Percentiles rank a stretch among this genome's conserved stretches.
Conservation (phyloP, 2,797 vertebrate genomes). For the Pangasius sanitwongsei region DNA sequence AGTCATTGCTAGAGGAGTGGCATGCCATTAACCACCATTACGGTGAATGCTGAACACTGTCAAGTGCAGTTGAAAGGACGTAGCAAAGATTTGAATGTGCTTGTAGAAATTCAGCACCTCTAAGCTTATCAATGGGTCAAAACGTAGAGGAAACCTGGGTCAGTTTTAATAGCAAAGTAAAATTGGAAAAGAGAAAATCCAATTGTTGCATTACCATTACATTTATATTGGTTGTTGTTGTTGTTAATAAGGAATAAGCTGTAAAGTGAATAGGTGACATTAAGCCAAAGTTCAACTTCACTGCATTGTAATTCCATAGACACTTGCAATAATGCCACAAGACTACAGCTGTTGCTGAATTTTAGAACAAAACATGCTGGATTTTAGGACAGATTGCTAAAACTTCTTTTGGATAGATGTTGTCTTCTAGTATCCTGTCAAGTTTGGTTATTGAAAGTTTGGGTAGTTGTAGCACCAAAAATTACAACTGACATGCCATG, state of each 20-base stretch:
- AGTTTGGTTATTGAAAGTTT: not conserved
- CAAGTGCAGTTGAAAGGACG: slow-evolving; percentile 38
- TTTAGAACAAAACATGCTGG: slow-evolving; percentile 15
- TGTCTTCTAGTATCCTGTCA: not conserved
- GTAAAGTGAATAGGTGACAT: slow-evolving; percentile 1
- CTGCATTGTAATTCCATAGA: slow-evolving; percentile 22
- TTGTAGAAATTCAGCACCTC: slow-evolving; percentile 26
- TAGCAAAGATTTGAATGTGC: slow-evolving; percentile 34
- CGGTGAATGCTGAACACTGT: slow-evolving; percentile 16
- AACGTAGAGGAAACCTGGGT: not conserved
- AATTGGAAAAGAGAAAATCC: not conserved
- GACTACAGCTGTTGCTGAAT: slow-evolving; percentile 2
- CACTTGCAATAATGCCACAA: slow-evolving; percentile 38
- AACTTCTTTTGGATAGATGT: not conserved
- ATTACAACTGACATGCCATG: slow-evolving; percentile 3
- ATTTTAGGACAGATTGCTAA: slow-evolving; percentile 6
- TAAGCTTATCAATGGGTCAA: not conserved
- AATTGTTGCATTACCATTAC: not conserved
- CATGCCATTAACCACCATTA: slow-evolving; percentile 46
- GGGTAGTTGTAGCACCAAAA: slow-evolving; percentile 41
- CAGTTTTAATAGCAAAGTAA: not conserved
- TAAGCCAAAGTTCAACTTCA: slow-evolving; percentile 42
- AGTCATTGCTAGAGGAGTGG: slow-evolving; percentile 63
- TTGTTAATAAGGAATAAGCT: not conserved
- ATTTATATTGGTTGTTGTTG: not conserved